These are phyloP conservation scores for Sus scrofa DNA, from an alignment of 2,113 vertebrate genomes.

Conservation along the genomic window DNA sequence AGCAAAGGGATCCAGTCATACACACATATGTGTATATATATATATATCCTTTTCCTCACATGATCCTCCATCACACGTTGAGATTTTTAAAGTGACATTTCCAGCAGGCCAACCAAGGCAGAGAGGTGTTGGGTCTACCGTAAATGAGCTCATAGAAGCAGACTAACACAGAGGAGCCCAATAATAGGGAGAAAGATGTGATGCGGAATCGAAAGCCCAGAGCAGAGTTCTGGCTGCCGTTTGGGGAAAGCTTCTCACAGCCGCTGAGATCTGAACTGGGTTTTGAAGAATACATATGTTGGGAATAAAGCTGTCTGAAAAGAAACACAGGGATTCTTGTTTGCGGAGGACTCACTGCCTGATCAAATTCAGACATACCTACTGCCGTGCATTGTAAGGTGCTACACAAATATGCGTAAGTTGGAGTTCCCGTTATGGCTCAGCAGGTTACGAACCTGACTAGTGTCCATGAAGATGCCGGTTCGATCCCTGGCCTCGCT, in stretches of 20 bases:
- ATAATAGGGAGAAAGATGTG: background rate
- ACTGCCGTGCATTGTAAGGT: background rate
- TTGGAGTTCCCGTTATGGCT: too few relatives aligned
- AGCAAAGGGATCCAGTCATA: too few relatives aligned
- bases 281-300: background rate
- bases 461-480: too few relatives aligned
- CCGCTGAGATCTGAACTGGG: background rate
- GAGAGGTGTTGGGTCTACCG: background rate
- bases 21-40: too few relatives aligned
- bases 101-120: background rate
- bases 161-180: background rate
- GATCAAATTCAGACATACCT: background rate
- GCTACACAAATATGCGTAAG: background rate
- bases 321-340: too few relatives aligned
- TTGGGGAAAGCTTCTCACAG: background rate
- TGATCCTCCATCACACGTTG: background rate
- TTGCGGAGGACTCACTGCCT: background rate
- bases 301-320: background rate
- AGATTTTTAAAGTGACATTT: background rate
- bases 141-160: background rate
- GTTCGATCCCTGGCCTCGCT: too few relatives aligned
- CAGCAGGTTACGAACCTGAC: too few relatives aligned
- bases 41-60: too few relatives aligned
- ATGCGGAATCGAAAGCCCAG: background rate
- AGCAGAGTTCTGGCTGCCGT: background rate